phyloP scores from a whole-genome alignment of 2,113 vertebrate species.

The Turnix velox region DNA sequence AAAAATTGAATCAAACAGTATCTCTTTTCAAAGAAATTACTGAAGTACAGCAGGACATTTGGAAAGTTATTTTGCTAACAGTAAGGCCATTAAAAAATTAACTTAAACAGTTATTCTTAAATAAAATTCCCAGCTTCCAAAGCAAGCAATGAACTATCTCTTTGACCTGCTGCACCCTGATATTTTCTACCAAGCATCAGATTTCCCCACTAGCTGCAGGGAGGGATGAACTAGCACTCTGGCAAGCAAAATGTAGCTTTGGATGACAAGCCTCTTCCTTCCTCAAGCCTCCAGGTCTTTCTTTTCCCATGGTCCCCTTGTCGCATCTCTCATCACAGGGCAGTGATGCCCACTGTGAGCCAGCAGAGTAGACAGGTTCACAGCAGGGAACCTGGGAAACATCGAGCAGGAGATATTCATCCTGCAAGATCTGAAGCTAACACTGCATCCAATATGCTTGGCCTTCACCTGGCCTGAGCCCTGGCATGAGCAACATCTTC shows the following conservation, averaged over 20 bases:
- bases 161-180: background rate
- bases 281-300: background rate
- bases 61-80: background rate
- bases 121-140: background rate
- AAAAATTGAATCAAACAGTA: background rate
- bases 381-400: background rate
- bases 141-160: background rate
- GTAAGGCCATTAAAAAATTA: background rate
- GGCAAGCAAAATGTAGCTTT: background rate
- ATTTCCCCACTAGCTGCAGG: background rate
- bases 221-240: background rate
- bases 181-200: background rate
- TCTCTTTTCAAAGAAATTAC: background rate
- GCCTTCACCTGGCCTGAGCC: background rate
- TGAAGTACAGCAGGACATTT: background rate
- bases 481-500: too few species aligned
- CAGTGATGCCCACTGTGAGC: background rate
- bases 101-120: background rate
- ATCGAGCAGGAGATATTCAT: background rate
- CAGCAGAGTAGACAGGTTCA: background rate
- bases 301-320: fast-evolving
- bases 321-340: background rate
- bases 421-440: background rate
- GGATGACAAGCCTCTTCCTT: background rate
- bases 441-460: background rate